phyloP scores from a whole-genome alignment of 2,113 vertebrate species.

The Chiloscyllium plagiosum region DNA sequence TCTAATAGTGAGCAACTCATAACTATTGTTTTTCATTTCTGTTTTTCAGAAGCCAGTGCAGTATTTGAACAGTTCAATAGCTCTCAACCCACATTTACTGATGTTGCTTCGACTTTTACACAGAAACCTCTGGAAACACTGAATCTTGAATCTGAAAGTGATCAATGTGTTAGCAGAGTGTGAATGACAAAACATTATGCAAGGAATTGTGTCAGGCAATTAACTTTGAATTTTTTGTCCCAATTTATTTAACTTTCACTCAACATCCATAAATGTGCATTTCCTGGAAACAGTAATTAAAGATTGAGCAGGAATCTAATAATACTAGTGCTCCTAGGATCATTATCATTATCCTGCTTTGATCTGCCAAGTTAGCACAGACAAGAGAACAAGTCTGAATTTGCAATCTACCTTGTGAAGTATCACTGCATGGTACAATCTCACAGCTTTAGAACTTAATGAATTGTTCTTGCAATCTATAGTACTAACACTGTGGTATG shows the following conservation, averaged over 20 bases:
- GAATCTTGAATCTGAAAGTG: not conserved
- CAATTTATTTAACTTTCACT: not conserved
- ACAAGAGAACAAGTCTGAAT: not conserved
- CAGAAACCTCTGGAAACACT: not conserved
- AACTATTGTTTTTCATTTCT: not conserved
- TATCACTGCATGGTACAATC: not conserved
- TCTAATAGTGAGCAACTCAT: not conserved
- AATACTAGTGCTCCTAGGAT: not conserved
- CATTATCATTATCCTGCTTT: not conserved
- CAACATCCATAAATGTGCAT: not conserved
- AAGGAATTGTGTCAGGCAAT: not conserved
- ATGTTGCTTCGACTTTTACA: not conserved
- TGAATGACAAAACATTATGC: not conserved
- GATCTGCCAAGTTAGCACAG: not conserved
- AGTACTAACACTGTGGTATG: too few relatives aligned
- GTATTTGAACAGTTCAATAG: not conserved
- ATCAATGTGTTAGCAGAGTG: not conserved
- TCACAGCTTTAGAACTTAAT: not conserved
- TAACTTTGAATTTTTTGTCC: not conserved
- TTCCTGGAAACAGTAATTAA: not conserved
- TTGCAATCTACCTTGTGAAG: not conserved
- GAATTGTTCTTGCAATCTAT: not conserved
- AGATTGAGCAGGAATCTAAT: not conserved
- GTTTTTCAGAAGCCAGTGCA: not conserved
- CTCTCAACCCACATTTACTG: not conserved